Evolutionary conservation across 2,888 invertebrate species (phyloP), one percentile per base, ranked within the genome.

Genomic region (Pogonocherus hispidulus): DNA sequence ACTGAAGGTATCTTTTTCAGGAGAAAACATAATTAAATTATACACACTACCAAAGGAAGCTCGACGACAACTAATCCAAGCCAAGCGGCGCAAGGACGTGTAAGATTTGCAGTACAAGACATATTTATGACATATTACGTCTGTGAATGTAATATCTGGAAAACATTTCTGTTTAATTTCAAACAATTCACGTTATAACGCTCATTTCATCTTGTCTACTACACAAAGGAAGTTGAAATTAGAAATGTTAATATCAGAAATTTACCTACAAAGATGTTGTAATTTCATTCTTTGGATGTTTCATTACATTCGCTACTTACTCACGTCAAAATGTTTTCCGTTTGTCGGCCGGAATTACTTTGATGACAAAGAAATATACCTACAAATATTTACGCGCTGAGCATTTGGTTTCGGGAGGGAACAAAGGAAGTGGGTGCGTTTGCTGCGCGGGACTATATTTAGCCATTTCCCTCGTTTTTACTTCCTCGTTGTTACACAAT

Each of bases 271-370:
- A 71, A 74, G 72, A 74, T 74, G 69, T 67, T 70, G 59, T 72
- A 74, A 74, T 74, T 74, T 69, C 70, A 69, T 72, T 72, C 70
- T 72, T 72, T 49, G 51, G 74, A 72, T 71, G 72, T 74, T 72
- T 71, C 73, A 70, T 70, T 73, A 65, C 63, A 65, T 69, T 69
- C 47, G 64, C 64, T 68, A 52, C 64, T 65, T 59, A 35, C 59
- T 59, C 59, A 59, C 32, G 59, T 59, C 59, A 59, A 19, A 59
- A 62, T 67, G 67, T 47, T 52, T 67, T 63, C 49, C 67, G 27
- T 63, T 67, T 51, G 27, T 32, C 35, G 49, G 47, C 41, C 14
- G 51, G 44, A 56, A 60, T 56, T 67, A 51, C 47, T 67, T 67
- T 63, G 56, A 67, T 35, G 55, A 57, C 59, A 59, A 59, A 59